Evolutionary conservation across 1,140 invertebrate genomes (phyloP).

Genomic region (Aporrectodea caliginosa): DNA sequence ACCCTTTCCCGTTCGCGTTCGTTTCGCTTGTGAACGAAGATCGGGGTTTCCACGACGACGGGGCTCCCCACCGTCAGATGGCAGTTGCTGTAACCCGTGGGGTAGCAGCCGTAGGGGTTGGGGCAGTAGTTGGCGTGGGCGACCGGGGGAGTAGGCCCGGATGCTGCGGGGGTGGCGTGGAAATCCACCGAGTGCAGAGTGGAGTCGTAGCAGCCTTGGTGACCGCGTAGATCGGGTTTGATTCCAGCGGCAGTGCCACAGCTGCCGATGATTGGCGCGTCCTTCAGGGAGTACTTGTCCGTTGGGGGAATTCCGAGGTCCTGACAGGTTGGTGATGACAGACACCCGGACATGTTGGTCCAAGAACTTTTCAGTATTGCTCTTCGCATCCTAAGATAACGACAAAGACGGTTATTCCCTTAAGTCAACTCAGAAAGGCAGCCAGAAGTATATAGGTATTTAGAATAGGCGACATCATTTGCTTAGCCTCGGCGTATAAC

Average conservation of each 20-base stretch:
- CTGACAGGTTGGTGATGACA: background rate
- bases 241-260: background rate
- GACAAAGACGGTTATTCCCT: too few species aligned
- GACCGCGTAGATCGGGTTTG: background rate
- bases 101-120: background rate
- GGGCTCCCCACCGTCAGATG: background rate
- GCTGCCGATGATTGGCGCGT: background rate
- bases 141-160: background rate
- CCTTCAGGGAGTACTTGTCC: background rate
- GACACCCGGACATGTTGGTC: background rate
- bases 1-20: slow-evolving; percentile 89
- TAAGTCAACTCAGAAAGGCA: too few species aligned
- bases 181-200: background rate
- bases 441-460: too few species aligned
- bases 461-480: too few species aligned
- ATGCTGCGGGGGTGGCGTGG: background rate
- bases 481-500: too few species aligned
- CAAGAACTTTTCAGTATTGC: background rate
- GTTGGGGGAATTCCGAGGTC: background rate
- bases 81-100: background rate
- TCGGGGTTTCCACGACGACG: background rate
- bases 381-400: too few species aligned
- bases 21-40: slow-evolving; percentile 64
- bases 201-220: background rate
- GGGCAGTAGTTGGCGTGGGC: background rate